These are phyloP conservation scores for Galeopterus variegatus DNA, from an alignment of 2,113 vertebrate genomes.

Conservation along the genomic window DNA sequence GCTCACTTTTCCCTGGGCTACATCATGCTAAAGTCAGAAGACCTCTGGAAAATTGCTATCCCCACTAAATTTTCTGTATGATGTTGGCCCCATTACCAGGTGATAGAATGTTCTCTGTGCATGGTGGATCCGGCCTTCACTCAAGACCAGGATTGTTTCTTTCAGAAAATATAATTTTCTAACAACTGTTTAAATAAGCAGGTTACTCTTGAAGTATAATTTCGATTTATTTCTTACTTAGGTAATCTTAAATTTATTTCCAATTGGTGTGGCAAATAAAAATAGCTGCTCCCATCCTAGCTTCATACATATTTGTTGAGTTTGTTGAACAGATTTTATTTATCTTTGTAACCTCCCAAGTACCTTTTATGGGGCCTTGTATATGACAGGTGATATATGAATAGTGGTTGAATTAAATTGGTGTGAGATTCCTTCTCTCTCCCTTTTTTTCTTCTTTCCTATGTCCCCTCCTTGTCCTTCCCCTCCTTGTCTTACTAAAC, in stretches of 20 bases:
- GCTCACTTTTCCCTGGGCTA: background rate
- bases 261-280: background rate
- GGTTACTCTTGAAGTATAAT: background rate
- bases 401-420: background rate
- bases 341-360: background rate
- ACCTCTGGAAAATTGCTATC: background rate
- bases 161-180: background rate
- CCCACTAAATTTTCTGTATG: background rate
- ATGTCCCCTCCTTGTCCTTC: background rate
- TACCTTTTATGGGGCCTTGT: background rate
- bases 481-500: background rate
- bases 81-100: background rate
- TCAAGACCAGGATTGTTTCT: background rate
- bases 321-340: background rate
- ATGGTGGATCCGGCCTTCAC: background rate
- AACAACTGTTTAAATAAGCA: background rate
- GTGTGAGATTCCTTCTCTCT: background rate
- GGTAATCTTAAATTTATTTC: background rate
- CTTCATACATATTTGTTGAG: background rate
- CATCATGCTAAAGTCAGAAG: background rate
- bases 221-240: slow-evolving; percentile 32
- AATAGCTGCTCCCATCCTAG: background rate
- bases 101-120: background rate
- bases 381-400: fast-evolving
- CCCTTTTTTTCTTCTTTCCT: background rate